Conservation (phyloP, 2,797 vertebrate genomes). For the Buphagus erythrorhynchus region DNA sequence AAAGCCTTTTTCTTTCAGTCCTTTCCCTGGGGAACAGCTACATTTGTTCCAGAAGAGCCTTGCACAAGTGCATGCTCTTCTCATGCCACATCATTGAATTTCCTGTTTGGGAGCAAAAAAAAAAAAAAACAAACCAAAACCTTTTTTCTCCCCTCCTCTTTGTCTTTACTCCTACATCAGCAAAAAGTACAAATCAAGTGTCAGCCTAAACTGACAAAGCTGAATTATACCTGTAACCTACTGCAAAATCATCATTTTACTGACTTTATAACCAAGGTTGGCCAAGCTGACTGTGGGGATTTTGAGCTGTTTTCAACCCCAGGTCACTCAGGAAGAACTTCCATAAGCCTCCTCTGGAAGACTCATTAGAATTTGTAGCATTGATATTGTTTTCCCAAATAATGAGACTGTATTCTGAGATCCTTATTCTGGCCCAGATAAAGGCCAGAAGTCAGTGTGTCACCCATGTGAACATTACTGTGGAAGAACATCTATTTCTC, state of each 20-base stretch:
- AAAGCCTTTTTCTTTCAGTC: neutral
- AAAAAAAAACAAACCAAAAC: neutral
- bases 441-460: neutral
- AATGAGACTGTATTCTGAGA: conserved; percentile 6
- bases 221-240: neutral
- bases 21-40: neutral
- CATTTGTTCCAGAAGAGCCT: neutral
- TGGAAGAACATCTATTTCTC: conserved; percentile 29
- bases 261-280: neutral
- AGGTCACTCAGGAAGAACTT: neutral
- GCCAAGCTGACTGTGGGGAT: neutral
- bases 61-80: neutral
- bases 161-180: neutral
- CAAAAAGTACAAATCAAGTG: neutral
- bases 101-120: neutral
- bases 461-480: neutral
- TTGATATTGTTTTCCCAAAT: neutral
- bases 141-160: neutral
- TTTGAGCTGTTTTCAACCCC: neutral
- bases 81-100: fast-evolving
- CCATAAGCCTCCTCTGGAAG: neutral
- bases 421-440: too few relatives aligned
- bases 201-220: neutral
- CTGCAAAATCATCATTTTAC: neutral
- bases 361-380: neutral